Conservation (phyloP, 1,140 invertebrate genomes). For the Meteorus sp. region DNA sequence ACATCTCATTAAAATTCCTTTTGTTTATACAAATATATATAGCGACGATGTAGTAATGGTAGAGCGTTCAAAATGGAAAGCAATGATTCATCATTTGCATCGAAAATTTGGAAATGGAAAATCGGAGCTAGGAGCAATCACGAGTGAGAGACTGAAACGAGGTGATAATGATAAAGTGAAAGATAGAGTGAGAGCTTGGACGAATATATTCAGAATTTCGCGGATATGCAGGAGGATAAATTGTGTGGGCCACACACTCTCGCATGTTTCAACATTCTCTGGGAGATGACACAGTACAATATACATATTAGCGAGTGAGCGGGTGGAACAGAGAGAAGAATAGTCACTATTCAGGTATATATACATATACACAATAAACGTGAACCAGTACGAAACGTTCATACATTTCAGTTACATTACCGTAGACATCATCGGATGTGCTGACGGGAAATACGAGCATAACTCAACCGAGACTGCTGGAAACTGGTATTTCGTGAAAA, state of each 20-base stretch:
- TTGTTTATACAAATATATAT: no score
- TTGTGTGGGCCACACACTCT: slow-evolving; percentile 16
- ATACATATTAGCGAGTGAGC: background rate
- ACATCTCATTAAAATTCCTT: background rate
- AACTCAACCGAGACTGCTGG: slow-evolving; percentile 51
- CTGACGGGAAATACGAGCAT: slow-evolving; percentile 57
- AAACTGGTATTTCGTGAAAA: slow-evolving; percentile 46
- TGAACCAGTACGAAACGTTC: slow-evolving; percentile 42
- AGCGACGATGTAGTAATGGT: no score
- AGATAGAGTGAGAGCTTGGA: slow-evolving; percentile 1
- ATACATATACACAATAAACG: slow-evolving; percentile 8
- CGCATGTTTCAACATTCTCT: slow-evolving; percentile 12
- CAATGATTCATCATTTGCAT: slow-evolving; percentile 28
- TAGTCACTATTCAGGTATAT: background rate
- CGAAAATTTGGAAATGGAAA: slow-evolving; percentile 11
- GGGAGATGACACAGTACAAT: slow-evolving; percentile 1
- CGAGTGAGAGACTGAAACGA: background rate
- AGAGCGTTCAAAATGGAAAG: slow-evolving; percentile 1
- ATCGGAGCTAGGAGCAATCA: slow-evolving; percentile 1
- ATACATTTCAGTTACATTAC: slow-evolving; percentile 58
- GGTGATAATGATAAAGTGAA: background rate
- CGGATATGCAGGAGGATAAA: slow-evolving; percentile 26
- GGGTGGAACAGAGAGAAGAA: background rate
- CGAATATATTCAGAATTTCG: slow-evolving; percentile 23
- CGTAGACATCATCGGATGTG: slow-evolving; percentile 55